These are phyloP conservation scores for Acrocephalus kingi DNA, from an alignment of 2,113 vertebrate genomes.

Conservation along the genomic window DNA sequence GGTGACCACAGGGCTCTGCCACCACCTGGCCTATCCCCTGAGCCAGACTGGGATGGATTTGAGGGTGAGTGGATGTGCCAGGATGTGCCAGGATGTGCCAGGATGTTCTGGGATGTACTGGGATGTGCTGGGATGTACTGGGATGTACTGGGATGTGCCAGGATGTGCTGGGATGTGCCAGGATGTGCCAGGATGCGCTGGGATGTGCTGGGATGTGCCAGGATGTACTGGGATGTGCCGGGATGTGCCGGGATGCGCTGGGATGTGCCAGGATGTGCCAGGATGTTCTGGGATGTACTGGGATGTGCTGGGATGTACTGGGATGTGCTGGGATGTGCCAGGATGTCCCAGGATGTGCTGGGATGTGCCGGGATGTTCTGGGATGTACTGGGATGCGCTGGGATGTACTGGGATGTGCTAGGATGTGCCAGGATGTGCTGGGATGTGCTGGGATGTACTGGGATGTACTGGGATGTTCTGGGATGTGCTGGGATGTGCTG, in stretches of 20 bases:
- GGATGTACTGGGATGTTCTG: accelerated
- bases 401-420: too few relatives aligned
- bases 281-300: too few relatives aligned
- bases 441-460: accelerated
- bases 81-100: too few relatives aligned
- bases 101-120: too few relatives aligned
- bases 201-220: too few relatives aligned
- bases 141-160: background rate
- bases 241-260: too few relatives aligned
- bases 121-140: background rate
- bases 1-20: background rate
- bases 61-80: background rate
- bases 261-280: too few relatives aligned
- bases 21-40: background rate
- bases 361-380: too few relatives aligned
- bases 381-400: too few relatives aligned
- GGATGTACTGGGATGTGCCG: too few relatives aligned
- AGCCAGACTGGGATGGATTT: background rate
- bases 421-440: background rate
- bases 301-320: background rate
- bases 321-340: background rate
- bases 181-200: background rate
- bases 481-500: accelerated
- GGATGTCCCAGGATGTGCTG: background rate
- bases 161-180: background rate